Evolutionary conservation across 2,888 invertebrate species (phyloP), one percentile per base, ranked within the genome.

Genomic region (Gnatocerus cornutus): DNA sequence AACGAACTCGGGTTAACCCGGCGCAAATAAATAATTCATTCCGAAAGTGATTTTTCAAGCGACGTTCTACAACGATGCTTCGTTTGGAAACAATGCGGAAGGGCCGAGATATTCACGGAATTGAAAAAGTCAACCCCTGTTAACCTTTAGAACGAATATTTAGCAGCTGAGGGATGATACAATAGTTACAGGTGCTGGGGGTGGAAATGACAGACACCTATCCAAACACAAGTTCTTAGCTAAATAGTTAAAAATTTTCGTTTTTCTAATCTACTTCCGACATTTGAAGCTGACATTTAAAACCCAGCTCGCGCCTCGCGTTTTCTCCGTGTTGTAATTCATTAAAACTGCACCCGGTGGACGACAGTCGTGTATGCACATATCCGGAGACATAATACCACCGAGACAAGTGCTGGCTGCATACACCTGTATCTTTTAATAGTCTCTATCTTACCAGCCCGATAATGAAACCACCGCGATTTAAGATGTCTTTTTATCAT

Each of bases 11-110:
- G 39, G 13, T 55, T 39, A 55, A 37, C 10, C 56, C 37, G 8
- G 12, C 37, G 37, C 58, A 59, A 46, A 59, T 59, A 46, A 58
- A 59, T 59, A 46, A 59, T 59, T 59, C 59, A 45, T 59, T 59
- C 56, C 16, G 37, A 10, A 41, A 41, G 33, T 33, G 33, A 53
- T 53, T 53, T 53, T 53, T 33, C 21, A 46, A 14, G 14, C 46
- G 46, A 14, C 50, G 29, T 10, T 50, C 29, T 50, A 27, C 12
- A 29, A 12, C 30, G 39, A 39, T 55, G 55, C 16, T 55, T 55
- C 27, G 39, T 21, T 56, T 41, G 56, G 29, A 56, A 56, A 56
- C 56, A 56, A 56, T 56, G 56, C 53, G 9, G 14, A 55, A 55
- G 33, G 52, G 52, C 37, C 37, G 39, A 30, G 37, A 50, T 50